phyloP scores from a whole-genome alignment of 1,140 invertebrate genomes.

The Drosophila truncata region DNA sequence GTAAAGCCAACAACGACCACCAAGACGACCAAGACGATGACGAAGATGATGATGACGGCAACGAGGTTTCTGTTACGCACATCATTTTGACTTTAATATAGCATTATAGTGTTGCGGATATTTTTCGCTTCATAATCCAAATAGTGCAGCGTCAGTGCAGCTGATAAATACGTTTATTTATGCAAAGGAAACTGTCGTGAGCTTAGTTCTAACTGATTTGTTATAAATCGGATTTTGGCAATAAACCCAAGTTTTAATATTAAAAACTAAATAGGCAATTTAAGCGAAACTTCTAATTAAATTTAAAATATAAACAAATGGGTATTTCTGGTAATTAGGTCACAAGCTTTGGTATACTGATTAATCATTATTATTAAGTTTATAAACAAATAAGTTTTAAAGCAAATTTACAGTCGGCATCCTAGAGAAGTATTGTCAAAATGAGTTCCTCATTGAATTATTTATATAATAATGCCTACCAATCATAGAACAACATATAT shows the following conservation, averaged over 20 bases:
- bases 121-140: conserved; percentile 52
- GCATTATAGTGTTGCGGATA: conserved; percentile 62
- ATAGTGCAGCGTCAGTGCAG: conserved; percentile 25
- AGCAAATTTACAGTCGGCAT: no score
- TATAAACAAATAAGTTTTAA: no score
- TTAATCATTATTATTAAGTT: no score
- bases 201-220: not conserved
- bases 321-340: no score
- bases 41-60: conserved; percentile 1
- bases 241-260: not conserved
- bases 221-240: not conserved
- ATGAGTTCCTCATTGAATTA: no score
- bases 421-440: no score
- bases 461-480: no score
- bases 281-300: no score
- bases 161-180: not conserved
- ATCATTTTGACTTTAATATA: conserved; percentile 72
- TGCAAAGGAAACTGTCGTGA: not conserved
- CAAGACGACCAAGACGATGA: conserved; percentile 19
- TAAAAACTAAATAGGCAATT: not conserved
- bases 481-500: no score
- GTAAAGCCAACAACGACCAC: conserved; percentile 20
- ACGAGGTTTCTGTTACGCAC: conserved; percentile 57
- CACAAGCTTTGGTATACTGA: no score
- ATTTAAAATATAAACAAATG: no score